A percentile compares a stretch with the other conserved stretches of the same genome.
Conservation (phyloP, 2,888 invertebrate genomes). For the Malacosoma neustria region DNA sequence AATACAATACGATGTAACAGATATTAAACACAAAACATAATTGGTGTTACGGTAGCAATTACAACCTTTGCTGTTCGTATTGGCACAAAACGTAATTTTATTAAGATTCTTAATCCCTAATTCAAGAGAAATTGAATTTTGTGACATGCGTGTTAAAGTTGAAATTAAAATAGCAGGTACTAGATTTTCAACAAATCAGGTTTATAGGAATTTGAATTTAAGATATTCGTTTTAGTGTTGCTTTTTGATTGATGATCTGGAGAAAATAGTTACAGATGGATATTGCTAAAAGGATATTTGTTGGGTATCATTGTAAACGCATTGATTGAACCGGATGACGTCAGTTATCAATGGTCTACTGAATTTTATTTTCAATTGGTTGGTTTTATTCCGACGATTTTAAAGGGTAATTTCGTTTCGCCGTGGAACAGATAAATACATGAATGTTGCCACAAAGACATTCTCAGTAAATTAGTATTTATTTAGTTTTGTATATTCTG, state of each 20-base stretch:
- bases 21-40: conserved; percentile 23
- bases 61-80: conserved; percentile 26
- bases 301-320: conserved; percentile 22
- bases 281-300: conserved; percentile 23
- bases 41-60: conserved; percentile 31
- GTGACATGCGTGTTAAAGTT: background rate
- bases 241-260: background rate
- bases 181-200: background rate
- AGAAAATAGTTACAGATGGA: conserved; percentile 3
- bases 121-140: background rate
- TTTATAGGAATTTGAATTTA: background rate
- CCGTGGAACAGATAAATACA: too few relatives aligned
- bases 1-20: conserved; percentile 3
- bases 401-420: background rate
- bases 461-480: too few relatives aligned
- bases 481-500: too few relatives aligned
- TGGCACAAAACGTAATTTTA: conserved; percentile 23
- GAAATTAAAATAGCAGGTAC: background rate
- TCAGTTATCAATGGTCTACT: conserved; percentile 9
- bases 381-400: background rate
- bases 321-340: conserved; percentile 20
- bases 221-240: background rate
- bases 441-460: too few relatives aligned
- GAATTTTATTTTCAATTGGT: background rate
- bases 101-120: conserved; percentile 4